These are phyloP conservation scores for Chloroclysta siterata DNA, from an alignment of 2,888 invertebrate genomes.

Conservation along the genomic window DNA sequence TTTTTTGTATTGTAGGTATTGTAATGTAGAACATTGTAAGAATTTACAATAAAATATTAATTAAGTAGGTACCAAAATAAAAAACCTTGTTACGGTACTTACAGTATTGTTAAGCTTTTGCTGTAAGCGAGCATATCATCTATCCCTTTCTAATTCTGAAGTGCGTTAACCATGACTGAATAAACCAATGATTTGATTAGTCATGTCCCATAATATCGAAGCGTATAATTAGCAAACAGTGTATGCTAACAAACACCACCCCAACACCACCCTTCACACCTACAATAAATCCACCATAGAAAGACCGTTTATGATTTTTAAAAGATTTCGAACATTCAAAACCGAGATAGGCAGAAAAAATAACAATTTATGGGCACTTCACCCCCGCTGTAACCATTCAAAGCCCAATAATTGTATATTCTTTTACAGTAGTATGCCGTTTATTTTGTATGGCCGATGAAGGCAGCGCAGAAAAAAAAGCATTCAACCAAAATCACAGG, in stretches of 20 bases:
- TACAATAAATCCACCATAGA: conserved; percentile 70
- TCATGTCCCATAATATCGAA: conserved; percentile 48
- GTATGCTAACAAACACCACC: conserved; percentile 56
- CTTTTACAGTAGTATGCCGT: conserved; percentile 85
- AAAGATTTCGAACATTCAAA: conserved; percentile 73
- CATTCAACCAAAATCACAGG: conserved; percentile 84
- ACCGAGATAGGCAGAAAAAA: conserved; percentile 64
- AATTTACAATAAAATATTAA: too few species aligned
- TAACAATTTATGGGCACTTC: conserved; percentile 83
- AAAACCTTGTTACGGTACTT: too few species aligned
- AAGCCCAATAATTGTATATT: conserved; percentile 84
- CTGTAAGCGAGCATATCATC: too few species aligned
- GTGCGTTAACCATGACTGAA: conserved; percentile 7
- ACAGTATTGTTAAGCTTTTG: too few species aligned
- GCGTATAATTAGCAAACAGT: conserved; percentile 76
- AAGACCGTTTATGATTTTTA: conserved; percentile 77
- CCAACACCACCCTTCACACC: conserved; percentile 67
- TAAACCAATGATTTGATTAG: conserved; percentile 22
- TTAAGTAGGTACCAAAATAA: too few species aligned
- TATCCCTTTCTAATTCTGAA: neutral
- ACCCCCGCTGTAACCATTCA: conserved; percentile 84
- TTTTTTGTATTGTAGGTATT: too few species aligned
- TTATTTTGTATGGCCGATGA: conserved; percentile 79
- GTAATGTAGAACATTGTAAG: too few species aligned
- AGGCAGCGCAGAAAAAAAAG: conserved; percentile 75